Percentiles rank a stretch among this genome's conserved stretches.
Evolutionary conservation across 1,140 invertebrate species (phyloP).

Genomic region (Pollicipes pollicipes): DNA sequence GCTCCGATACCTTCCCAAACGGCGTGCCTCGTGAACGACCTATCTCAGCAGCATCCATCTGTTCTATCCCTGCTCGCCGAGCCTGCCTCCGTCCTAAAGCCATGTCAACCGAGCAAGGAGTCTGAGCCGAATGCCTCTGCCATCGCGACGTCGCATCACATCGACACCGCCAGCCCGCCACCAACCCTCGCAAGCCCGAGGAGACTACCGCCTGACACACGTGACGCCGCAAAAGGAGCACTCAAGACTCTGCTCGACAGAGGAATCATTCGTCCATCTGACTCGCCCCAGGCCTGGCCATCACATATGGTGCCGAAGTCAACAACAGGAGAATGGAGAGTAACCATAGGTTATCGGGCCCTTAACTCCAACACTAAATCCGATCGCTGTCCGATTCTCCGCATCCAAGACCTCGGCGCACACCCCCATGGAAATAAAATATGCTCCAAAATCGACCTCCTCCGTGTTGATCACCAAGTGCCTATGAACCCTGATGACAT

Average conservation of each 20-base stretch:
- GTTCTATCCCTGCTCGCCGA: background rate
- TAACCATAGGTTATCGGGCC: background rate
- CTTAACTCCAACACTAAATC: background rate
- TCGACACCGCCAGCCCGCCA: background rate
- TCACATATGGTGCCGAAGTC: background rate
- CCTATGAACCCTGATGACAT: conserved; percentile 7
- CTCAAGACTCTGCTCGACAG: conserved; percentile 11
- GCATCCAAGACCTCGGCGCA: conserved; percentile 5
- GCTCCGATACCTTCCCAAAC: background rate
- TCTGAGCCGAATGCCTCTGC: no score
- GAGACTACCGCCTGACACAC: background rate
- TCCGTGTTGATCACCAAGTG: conserved; percentile 8
- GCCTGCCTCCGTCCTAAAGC: background rate
- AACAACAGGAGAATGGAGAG: background rate
- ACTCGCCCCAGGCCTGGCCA: background rate
- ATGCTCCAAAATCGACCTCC: conserved; percentile 9
- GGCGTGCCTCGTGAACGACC: background rate
- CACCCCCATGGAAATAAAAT: background rate
- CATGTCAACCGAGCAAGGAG: no score
- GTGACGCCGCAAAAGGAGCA: conserved; percentile 13
- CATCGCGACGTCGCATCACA: background rate
- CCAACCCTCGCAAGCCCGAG: background rate
- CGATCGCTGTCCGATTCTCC: conserved; percentile 3
- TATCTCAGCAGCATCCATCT: background rate
- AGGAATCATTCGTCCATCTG: background rate